A percentile compares a stretch with the other conserved stretches of the same genome.
These are phyloP conservation scores for Vulpes vulpes DNA, from an alignment of 2,113 vertebrate genomes.

Conservation along the genomic window DNA sequence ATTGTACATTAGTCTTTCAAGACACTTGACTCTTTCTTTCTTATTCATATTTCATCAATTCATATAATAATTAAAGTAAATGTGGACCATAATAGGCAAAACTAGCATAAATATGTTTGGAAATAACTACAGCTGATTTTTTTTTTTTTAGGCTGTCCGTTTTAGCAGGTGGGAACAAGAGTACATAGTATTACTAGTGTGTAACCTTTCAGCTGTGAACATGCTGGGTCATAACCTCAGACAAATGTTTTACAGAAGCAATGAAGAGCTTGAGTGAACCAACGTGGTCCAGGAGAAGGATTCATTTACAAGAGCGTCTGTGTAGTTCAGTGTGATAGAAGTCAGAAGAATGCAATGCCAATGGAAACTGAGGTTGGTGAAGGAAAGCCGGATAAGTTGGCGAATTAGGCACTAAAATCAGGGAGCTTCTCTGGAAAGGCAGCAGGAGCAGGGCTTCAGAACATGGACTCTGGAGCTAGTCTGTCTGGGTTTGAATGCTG, in stretches of 20 bases:
- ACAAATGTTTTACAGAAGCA: neutral
- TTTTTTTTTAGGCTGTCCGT: neutral
- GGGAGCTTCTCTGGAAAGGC: neutral
- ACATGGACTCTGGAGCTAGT: neutral
- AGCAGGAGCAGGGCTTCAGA: neutral
- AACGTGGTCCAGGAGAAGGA: neutral
- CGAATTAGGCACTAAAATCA: neutral
- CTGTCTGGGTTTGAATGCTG: neutral
- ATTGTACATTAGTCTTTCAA: slow-evolving; percentile 39
- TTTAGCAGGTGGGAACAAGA: neutral
- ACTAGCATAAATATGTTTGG: neutral
- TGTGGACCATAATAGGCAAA: neutral
- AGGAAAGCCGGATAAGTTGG: neutral
- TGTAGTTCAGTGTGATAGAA: neutral
- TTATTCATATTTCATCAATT: neutral
- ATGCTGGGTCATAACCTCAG: neutral
- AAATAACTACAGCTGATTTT: neutral
- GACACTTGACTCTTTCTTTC: slow-evolving; percentile 4
- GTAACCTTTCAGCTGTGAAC: neutral
- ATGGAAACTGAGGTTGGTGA: neutral
- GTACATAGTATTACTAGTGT: no score
- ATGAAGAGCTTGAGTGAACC: neutral
- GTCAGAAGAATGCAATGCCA: neutral
- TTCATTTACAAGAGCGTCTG: neutral
- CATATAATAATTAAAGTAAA: slow-evolving; percentile 11